A percentile compares a stretch with the other conserved stretches of the same genome.
phyloP scores from a whole-genome alignment of 2,113 vertebrate species.

The Penelope pileata region DNA sequence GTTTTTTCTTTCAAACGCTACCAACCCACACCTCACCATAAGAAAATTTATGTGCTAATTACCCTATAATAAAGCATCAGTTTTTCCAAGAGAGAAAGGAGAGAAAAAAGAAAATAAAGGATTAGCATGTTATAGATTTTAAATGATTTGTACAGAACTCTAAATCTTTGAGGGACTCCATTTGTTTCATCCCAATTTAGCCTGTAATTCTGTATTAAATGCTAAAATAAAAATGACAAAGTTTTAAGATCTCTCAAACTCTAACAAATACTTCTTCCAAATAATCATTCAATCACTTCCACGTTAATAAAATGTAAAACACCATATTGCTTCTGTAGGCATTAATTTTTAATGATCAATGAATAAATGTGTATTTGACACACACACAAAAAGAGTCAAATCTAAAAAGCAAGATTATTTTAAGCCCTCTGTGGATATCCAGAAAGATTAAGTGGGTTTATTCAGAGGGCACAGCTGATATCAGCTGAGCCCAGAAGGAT shows the following conservation, averaged over 20 bases:
- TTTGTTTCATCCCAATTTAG: background rate
- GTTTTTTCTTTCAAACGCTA: too few relatives aligned
- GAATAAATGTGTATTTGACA: background rate
- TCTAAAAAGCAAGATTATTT: background rate
- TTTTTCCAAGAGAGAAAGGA: background rate
- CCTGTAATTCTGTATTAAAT: background rate
- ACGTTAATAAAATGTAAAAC: background rate
- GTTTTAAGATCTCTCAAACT: background rate
- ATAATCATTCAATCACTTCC: background rate
- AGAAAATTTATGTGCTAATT: background rate
- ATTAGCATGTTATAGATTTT: background rate
- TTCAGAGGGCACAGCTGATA: background rate
- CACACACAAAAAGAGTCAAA: background rate
- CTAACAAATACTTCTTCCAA: background rate
- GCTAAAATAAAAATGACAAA: background rate
- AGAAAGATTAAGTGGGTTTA: conserved; percentile 5
- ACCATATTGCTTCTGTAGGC: background rate
- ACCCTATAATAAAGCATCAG: background rate
- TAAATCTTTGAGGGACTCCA: background rate
- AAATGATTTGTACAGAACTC: background rate
- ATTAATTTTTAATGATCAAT: background rate
- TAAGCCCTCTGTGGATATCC: background rate
- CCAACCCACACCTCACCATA: too few relatives aligned
- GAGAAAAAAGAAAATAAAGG: too few relatives aligned
- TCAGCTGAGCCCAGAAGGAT: background rate